Evolutionary conservation across 2,888 invertebrate genomes (phyloP).

Genomic region (Leucania comma): DNA sequence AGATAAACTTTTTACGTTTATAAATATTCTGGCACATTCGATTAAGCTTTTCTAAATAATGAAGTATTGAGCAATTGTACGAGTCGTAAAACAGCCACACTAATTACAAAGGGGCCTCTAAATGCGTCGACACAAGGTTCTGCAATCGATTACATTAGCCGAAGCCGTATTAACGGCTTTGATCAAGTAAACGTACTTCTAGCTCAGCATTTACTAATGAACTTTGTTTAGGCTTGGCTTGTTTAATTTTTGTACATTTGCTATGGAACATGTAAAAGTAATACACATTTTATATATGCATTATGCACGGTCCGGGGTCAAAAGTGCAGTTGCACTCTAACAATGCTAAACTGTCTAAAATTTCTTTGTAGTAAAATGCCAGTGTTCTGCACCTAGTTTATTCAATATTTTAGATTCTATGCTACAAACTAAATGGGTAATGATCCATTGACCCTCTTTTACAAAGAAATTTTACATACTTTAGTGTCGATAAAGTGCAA

Average conservation of each 20-base stretch:
- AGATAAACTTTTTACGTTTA: too few species aligned
- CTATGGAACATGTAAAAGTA: neutral
- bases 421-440: too few species aligned
- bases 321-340: too few species aligned
- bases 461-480: too few species aligned
- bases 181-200: conserved; percentile 38
- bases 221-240: conserved; percentile 9
- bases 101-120: conserved; percentile 45
- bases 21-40: neutral
- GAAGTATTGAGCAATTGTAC: conserved; percentile 18
- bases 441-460: too few species aligned
- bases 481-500: too few species aligned
- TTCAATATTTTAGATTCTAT: too few species aligned
- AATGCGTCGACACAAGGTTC: conserved; percentile 38
- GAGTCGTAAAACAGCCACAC: conserved; percentile 22
- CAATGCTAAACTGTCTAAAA: too few species aligned
- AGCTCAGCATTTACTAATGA: conserved; percentile 37
- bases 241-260: conserved; percentile 19
- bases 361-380: too few species aligned
- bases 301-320: too few species aligned
- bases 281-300: too few species aligned
- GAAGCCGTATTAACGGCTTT: conserved; percentile 44
- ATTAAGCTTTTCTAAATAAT: conserved; percentile 5
- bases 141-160: conserved; percentile 53
- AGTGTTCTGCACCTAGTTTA: too few species aligned